Percentiles rank a stretch among this genome's conserved stretches.
These are phyloP conservation scores for Drosophila auraria DNA, from an alignment of 1,140 invertebrate genomes.

Conservation along the genomic window DNA sequence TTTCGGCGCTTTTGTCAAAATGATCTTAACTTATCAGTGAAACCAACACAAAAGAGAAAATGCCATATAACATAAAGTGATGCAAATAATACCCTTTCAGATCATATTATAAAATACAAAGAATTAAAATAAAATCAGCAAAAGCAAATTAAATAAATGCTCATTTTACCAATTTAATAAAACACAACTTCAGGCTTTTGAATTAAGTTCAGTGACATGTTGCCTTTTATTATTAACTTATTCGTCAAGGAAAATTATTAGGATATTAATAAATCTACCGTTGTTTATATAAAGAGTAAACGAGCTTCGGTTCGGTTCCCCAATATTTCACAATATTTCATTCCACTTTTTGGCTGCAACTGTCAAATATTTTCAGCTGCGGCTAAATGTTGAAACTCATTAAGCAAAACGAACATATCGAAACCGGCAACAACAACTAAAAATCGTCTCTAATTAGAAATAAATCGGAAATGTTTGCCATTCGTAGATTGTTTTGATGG, in stretches of 20 bases:
- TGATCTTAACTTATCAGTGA: conserved; percentile 18
- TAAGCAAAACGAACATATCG: conserved; percentile 60
- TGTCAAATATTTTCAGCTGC: conserved; percentile 78
- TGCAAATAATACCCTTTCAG: neutral
- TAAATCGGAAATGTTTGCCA: conserved; percentile 81
- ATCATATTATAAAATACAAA: no score
- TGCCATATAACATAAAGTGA: neutral
- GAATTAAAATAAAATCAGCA: neutral
- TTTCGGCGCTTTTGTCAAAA: conserved; percentile 72
- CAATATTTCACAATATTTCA: neutral
- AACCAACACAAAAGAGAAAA: neutral
- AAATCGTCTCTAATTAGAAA: conserved; percentile 80
- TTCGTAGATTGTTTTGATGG: conserved; percentile 68
- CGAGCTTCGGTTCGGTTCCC: neutral
- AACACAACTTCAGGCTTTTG: no score
- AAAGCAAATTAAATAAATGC: neutral
- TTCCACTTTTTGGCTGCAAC: conserved; percentile 53
- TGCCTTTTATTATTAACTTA: no score
- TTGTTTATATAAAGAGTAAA: neutral
- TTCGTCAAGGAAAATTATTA: no score
- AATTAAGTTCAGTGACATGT: no score
- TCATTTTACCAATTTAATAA: neutral
- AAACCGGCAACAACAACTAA: conserved; percentile 48
- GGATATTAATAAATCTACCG: no score
- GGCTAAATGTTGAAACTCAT: conserved; percentile 78